These are phyloP conservation scores for Eurytoma californica DNA, from an alignment of 2,888 invertebrate species.

Conservation along the genomic window DNA sequence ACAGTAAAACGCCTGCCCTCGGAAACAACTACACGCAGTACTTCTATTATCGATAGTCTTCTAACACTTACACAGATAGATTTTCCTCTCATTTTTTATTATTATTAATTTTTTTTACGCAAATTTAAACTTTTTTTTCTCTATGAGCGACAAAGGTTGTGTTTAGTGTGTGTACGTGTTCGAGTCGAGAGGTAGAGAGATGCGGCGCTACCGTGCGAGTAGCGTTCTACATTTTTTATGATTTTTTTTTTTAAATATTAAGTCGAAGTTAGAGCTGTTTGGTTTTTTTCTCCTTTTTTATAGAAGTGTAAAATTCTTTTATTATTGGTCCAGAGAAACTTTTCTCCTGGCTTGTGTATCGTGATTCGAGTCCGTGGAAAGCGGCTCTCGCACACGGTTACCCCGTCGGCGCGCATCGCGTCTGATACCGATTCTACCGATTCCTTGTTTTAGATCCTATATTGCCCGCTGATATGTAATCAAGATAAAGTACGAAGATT, in stretches of 20 bases:
- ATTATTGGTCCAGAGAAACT: slow-evolving; percentile 71
- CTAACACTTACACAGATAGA: slow-evolving; percentile 55
- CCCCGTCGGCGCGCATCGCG: background rate
- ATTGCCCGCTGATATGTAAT: slow-evolving; percentile 51
- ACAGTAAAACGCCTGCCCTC: slow-evolving; percentile 23
- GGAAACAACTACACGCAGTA: slow-evolving; percentile 48
- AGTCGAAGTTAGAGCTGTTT: slow-evolving; percentile 46
- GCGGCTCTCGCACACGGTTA: slow-evolving; percentile 43
- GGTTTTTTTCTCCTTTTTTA: slow-evolving; percentile 54
- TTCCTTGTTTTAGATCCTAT: background rate
- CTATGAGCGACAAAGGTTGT: slow-evolving; percentile 23
- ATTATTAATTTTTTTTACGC: slow-evolving; percentile 8
- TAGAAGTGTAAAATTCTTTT: slow-evolving; percentile 72
- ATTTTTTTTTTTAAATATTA: slow-evolving; percentile 32
- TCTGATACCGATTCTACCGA: background rate
- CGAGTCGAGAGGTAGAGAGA: slow-evolving; percentile 60
- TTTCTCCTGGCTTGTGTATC: slow-evolving; percentile 56
- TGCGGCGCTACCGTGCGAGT: slow-evolving; percentile 13
- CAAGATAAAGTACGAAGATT: slow-evolving; percentile 38
- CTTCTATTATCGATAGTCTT: slow-evolving; percentile 47
- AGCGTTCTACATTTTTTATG: slow-evolving; percentile 30
- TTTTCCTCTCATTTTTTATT: slow-evolving; percentile 32
- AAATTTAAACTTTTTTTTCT: slow-evolving; percentile 14
- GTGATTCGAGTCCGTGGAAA: slow-evolving; percentile 55
- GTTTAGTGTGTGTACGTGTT: slow-evolving; percentile 22